These are phyloP conservation scores for Dipodomys merriami DNA, from an alignment of 2,113 vertebrate genomes.

Conservation along the genomic window DNA sequence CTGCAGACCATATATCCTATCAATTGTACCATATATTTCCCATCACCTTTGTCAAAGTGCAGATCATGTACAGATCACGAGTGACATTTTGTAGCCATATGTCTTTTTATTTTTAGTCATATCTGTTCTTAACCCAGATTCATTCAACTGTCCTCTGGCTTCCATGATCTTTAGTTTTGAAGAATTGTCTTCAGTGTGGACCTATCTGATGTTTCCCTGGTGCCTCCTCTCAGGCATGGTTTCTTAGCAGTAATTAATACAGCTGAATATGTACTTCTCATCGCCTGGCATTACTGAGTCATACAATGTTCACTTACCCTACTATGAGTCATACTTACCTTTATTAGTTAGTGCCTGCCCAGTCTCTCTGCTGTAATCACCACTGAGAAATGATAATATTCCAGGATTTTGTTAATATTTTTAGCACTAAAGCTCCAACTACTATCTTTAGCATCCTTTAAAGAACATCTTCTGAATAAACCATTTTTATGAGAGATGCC, in stretches of 20 bases:
- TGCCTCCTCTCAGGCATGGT: neutral
- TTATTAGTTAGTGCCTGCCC: neutral
- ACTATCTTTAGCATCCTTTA: neutral
- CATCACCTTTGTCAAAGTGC: neutral
- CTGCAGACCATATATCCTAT: neutral
- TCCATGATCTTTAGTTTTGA: conserved; percentile 5
- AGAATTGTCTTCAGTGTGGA: neutral
- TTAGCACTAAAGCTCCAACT: neutral
- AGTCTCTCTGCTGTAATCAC: neutral
- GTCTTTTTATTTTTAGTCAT: neutral
- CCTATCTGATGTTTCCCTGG: neutral
- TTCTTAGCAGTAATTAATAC: neutral
- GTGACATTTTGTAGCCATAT: neutral
- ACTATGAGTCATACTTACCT: neutral
- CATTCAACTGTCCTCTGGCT: neutral
- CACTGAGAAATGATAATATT: neutral
- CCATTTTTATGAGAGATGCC: neutral
- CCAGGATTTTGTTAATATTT: neutral
- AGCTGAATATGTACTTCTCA: neutral
- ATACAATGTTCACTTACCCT: neutral
- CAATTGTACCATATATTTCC: neutral
- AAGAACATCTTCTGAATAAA: conserved; percentile 21
- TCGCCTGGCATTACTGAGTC: neutral
- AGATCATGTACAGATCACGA: neutral
- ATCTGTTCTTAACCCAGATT: neutral